Evolutionary conservation across 2,797 vertebrate genomes (phyloP), one percentile per base, ranked within the genome.

Genomic region (Sebastes alutus): DNA sequence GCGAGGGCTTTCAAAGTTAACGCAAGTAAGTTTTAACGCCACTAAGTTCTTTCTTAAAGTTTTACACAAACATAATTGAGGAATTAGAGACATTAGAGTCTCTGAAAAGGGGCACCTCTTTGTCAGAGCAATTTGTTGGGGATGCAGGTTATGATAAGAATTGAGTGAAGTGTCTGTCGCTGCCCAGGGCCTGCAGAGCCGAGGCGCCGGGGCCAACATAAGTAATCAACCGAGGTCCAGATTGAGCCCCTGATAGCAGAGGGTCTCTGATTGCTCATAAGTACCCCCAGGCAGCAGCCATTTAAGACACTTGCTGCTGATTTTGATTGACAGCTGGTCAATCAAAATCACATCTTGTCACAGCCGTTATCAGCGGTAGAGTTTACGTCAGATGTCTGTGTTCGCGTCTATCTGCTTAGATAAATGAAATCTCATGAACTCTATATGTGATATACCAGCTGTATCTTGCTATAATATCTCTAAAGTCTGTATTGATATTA

Each of bases 121-220:
- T 90, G 88, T 92, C 84, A 55, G 91, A 90, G 88, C 90, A 89
- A 91, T 93, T 87, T 94, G 92, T 81, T 90, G 93, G 90, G 89
- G 92, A 94, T 92, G 86, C 86, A 82, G 89, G 89, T 92, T 90
- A 93, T 89, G 93, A 94, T 94, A 93, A 94, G 90, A 90, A 78
- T 80, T 69, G 84, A 81, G 86, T 83, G 82, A 90, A 92, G 90
- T 87, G 86, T 78, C 85, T 75, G 83, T 62, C 59, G 77, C 77
- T 3, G 71, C 81, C 85, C 56, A 9, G 73, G 86, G 86, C 80
- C 70, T 82, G 61, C 35, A 5, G 18, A 73, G 68, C 86, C 60
- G 52, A 66, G 81, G 70, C 32, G 25, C 58, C 66, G 1, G 72
- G 89, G 81, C 88, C 84, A 90, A 92, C 87, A 87, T 8, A 68